Conservation (phyloP, 1,140 invertebrate species). For the Bombus soroeensis region DNA sequence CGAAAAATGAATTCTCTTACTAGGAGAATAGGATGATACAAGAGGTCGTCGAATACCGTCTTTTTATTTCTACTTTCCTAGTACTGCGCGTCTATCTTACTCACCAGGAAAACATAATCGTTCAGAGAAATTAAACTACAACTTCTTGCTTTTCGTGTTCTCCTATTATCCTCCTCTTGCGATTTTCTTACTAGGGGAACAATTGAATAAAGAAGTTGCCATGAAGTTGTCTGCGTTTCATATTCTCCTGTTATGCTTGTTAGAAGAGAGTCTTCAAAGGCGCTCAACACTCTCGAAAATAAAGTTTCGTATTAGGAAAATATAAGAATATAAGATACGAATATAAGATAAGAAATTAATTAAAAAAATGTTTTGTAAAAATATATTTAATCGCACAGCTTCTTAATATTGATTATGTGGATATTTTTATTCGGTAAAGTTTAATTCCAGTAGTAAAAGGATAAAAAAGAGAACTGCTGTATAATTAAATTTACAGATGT, state of each 20-base stretch:
- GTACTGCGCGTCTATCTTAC: too few species aligned
- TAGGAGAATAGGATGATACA: not conserved
- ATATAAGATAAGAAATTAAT: not conserved
- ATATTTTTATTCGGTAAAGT: not conserved
- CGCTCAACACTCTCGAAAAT: not conserved
- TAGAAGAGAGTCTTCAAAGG: not conserved
- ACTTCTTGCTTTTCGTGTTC: not conserved
- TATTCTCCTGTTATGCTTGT: not conserved
- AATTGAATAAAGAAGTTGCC: too few species aligned
- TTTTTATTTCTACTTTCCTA: not conserved
- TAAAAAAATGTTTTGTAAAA: not conserved
- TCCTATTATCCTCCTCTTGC: not conserved
- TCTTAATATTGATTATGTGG: not conserved
- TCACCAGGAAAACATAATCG: not conserved
- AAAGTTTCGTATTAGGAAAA: not conserved
- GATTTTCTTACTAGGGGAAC: not conserved
- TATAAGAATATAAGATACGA: not conserved
- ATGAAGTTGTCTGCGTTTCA: accelerated
- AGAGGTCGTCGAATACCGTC: not conserved
- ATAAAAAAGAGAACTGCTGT: too few species aligned
- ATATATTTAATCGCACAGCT: not conserved
- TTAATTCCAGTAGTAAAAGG: too few species aligned
- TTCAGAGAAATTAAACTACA: not conserved
- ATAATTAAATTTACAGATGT: not conserved
- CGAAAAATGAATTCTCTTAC: conserved; percentile 35